Conservation (phyloP, 2,113 vertebrate species). For the Cromileptes altivelis region DNA sequence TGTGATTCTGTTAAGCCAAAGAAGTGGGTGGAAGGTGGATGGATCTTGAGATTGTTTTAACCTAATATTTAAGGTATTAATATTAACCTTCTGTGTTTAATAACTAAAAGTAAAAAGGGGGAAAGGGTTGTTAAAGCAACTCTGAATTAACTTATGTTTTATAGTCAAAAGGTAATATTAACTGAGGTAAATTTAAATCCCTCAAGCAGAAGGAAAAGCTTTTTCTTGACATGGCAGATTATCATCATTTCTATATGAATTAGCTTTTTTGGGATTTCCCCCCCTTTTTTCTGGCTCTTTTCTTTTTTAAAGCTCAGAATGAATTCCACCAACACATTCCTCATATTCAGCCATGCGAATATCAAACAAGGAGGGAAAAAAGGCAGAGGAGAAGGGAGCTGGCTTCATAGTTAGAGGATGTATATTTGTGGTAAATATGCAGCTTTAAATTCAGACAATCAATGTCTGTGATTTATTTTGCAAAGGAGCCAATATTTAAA, state of each 20-base stretch:
- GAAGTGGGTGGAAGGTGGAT: background rate
- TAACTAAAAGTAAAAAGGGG: background rate
- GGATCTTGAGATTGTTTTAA: background rate
- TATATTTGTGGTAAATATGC: constrained; percentile 29
- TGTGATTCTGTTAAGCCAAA: background rate
- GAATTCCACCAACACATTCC: constrained; percentile 76
- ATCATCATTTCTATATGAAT: constrained; percentile 51
- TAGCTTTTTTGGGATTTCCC: constrained; percentile 44
- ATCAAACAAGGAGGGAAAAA: constrained; percentile 54
- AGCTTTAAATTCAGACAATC: constrained; percentile 38
- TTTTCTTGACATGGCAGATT: constrained; percentile 39
- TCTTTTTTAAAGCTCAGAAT: constrained; percentile 54
- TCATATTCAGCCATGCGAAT: constrained; percentile 64
- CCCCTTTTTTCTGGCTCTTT: constrained; percentile 14
- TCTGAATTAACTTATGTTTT: background rate
- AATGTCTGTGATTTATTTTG: background rate
- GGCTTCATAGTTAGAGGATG: constrained; percentile 10
- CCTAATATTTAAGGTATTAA: background rate
- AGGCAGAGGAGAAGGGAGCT: constrained; percentile 29
- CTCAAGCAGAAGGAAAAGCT: constrained; percentile 4
- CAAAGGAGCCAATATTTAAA: background rate
- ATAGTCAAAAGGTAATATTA: background rate
- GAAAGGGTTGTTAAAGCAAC: background rate
- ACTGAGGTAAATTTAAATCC: constrained; percentile 27
- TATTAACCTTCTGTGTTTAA: constrained; percentile 30